Base-by-base conservation (phyloP, 2,888 invertebrate species). In the Apodemia zela region DNA sequence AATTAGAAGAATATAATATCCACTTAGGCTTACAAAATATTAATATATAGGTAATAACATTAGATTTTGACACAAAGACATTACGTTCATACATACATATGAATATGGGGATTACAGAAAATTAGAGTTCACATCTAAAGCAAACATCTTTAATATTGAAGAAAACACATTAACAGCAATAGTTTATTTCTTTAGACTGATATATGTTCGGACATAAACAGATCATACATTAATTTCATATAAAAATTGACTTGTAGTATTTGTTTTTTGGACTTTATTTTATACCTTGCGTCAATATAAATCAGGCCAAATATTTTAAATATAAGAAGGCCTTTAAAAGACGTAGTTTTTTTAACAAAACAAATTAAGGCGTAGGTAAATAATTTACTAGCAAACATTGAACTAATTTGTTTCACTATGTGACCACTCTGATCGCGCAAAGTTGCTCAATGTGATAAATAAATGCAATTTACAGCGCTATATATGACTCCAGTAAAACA, bases 1-100 rank as follows among this genome's bases (percentile, higher is more conserved):
- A 90, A 90, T 90, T 90, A 91, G 90, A 91, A 91, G 90, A 89
- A 90, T 91, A 91, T 89, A 87, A 84, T 87, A 88, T 89, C 82
- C 88, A 88, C 87, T 89, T 90, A 89, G 84, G 84, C 85, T 89
- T 89, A 89, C 73, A 84, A 84, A 84, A 83, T 87, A 88, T 85
- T 82, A 85, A 82, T 86, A 87, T 83, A 86, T 82, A 83, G 49
- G 80, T 79, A 72, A 76, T 76, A 76, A 67, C 72, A 74, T 81
- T 76, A 80, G 74, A 79, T 81, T 78, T 82, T 82, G 85, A 87
- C 85, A 87, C 82, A 81, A 80, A 38, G 38, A 85, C 81, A 86
- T 76, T 68, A 68, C 58, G 76, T 77, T 82, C 75, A 75, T 79
- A 82, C 76, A 79, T 75, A 18, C 51, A 51, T 18, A 11, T 51